A percentile compares a stretch with the other conserved stretches of the same genome.
Conservation (phyloP, 2,797 vertebrate species). For the Melanitta fusca region DNA sequence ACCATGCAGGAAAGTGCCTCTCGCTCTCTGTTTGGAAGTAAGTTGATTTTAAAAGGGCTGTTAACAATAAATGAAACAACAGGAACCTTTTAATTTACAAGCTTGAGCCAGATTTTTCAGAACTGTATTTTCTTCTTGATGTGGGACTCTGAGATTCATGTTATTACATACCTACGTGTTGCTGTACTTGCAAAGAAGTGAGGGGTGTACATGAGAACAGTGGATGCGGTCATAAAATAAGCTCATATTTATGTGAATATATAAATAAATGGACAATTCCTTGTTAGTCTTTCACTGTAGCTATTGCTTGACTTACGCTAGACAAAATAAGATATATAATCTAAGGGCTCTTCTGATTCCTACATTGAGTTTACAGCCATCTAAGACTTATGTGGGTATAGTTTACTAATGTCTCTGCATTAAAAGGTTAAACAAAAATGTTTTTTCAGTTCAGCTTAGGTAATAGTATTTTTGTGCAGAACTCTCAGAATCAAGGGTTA, state of each 20-base stretch:
- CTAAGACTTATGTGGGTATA: background rate
- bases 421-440: background rate
- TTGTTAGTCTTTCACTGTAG: background rate
- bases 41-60: slow-evolving; percentile 69
- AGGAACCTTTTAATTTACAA: background rate
- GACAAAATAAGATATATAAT: background rate
- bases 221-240: background rate
- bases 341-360: background rate
- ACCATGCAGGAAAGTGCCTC: slow-evolving; percentile 94
- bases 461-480: background rate
- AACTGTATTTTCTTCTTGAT: background rate
- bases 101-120: background rate
- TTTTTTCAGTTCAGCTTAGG: background rate
- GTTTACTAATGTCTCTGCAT: background rate
- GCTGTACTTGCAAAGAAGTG: background rate
- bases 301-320: background rate
- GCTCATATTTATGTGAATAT: background rate
- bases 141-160: background rate
- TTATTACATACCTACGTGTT: background rate
- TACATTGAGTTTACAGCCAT: background rate
- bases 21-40: slow-evolving; percentile 98
- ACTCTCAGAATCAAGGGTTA: background rate
- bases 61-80: background rate
- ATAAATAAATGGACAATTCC: background rate
- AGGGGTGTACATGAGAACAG: background rate